Conservation (phyloP, 2,113 vertebrate species). For the Eulacestoma nigropectus region DNA sequence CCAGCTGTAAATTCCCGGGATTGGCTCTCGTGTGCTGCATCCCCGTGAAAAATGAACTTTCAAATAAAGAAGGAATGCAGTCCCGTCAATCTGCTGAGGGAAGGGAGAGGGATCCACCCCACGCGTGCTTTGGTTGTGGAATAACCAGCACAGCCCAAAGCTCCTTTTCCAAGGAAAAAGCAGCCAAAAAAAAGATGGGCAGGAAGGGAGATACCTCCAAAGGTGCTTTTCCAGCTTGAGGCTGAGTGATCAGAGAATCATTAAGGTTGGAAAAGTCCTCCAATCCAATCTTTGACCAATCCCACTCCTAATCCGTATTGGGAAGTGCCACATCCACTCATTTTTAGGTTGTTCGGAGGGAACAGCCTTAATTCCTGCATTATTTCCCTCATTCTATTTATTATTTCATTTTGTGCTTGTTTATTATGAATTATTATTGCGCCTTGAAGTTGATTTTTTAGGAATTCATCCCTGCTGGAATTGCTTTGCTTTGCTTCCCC, state of each 20-base stretch:
- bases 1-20: background rate
- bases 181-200: background rate
- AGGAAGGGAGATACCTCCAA: background rate
- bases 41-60: background rate
- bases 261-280: background rate
- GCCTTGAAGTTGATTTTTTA: background rate
- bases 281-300: background rate
- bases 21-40: background rate
- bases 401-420: background rate
- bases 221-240: accelerated
- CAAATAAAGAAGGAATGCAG: background rate
- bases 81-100: background rate
- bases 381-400: background rate
- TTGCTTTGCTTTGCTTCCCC: background rate
- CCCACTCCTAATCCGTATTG: background rate
- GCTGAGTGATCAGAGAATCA: background rate
- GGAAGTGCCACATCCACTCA: background rate
- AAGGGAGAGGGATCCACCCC: background rate
- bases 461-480: background rate
- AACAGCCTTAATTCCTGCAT: background rate
- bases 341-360: background rate
- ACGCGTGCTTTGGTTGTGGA: background rate
- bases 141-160: background rate
- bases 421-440: background rate
- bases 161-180: background rate